phyloP scores from a whole-genome alignment of 2,113 vertebrate species.

The Taurulus bubalis region DNA sequence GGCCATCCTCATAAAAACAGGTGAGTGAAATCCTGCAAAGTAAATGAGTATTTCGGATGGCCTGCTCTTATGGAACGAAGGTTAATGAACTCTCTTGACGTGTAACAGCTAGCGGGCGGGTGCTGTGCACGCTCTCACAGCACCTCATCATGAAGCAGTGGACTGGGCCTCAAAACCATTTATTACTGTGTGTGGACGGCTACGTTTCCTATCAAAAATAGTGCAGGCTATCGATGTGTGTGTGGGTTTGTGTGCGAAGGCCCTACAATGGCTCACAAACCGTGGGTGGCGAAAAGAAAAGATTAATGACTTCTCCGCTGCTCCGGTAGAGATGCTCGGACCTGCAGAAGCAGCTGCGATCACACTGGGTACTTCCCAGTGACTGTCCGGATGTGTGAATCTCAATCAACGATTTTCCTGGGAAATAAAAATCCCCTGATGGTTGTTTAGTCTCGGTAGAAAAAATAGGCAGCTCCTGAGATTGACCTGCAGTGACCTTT shows the following conservation, averaged over 20 bases:
- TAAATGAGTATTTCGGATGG: conserved; percentile 25
- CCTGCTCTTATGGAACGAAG: conserved; percentile 23
- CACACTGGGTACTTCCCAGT: conserved; percentile 20
- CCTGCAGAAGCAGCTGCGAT: conserved; percentile 36
- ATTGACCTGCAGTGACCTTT: conserved; percentile 4
- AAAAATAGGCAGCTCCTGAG: not conserved
- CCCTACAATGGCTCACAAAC: conserved; percentile 20
- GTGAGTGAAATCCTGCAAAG: conserved; percentile 22
- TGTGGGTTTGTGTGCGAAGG: not conserved
- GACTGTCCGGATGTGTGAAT: conserved; percentile 4
- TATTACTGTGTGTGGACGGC: conserved; percentile 26
- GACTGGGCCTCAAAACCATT: conserved; percentile 11
- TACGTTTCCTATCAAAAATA: conserved; percentile 29
- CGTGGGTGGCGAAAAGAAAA: conserved; percentile 44
- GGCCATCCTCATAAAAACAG: conserved; percentile 1
- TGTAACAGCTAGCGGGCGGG: conserved; percentile 13
- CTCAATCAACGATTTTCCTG: not conserved
- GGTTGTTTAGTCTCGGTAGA: not conserved
- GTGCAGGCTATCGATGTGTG: conserved; percentile 1
- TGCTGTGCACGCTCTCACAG: conserved; percentile 5
- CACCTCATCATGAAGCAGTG: conserved; percentile 41
- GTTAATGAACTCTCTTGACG: conserved; percentile 47
- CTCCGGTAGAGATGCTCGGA: conserved; percentile 27
- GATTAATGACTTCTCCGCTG: conserved; percentile 40
- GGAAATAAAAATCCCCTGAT: not conserved